Conservation (phyloP, 2,888 invertebrate species). For the Lysandra bellargus region DNA sequence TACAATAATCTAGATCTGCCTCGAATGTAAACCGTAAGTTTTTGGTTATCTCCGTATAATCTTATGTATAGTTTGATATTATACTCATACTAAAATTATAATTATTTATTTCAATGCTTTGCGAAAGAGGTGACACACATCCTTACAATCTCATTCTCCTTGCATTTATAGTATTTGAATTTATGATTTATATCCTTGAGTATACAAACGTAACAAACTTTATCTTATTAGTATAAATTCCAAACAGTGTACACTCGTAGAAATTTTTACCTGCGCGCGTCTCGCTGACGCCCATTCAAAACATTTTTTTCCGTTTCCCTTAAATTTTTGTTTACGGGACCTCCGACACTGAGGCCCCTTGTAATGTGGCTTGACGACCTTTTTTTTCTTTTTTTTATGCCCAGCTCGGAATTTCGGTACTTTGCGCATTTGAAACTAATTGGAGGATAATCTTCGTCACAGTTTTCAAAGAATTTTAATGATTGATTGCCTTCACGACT, state of each 20-base stretch:
- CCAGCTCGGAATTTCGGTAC: conserved; percentile 46
- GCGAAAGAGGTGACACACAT: neutral
- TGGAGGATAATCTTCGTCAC: conserved; percentile 42
- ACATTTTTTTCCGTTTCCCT: conserved; percentile 56
- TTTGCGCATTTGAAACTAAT: conserved; percentile 44
- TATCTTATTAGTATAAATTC: conserved; percentile 14
- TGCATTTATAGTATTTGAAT: neutral
- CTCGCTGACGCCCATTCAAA: conserved; percentile 53
- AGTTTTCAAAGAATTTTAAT: conserved; percentile 41
- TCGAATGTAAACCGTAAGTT: too few species aligned
- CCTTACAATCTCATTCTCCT: too few species aligned
- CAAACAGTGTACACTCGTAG: conserved; percentile 37
- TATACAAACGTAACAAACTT: neutral
- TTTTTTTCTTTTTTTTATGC: conserved; percentile 68
- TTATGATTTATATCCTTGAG: neutral
- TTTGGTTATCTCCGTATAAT: too few species aligned
- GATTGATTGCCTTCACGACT: conserved; percentile 28
- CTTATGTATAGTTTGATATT: too few species aligned
- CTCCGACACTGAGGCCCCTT: conserved; percentile 73
- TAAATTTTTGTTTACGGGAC: conserved; percentile 73
- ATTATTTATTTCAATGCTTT: too few species aligned
- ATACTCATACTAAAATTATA: too few species aligned
- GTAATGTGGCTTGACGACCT: conserved; percentile 58
- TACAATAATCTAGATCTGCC: too few species aligned
- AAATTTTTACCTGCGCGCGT: conserved; percentile 64